A percentile compares a stretch with the other conserved stretches of the same genome.
Conservation (phyloP, 1,140 invertebrate genomes). For the Achatina immaculata region DNA sequence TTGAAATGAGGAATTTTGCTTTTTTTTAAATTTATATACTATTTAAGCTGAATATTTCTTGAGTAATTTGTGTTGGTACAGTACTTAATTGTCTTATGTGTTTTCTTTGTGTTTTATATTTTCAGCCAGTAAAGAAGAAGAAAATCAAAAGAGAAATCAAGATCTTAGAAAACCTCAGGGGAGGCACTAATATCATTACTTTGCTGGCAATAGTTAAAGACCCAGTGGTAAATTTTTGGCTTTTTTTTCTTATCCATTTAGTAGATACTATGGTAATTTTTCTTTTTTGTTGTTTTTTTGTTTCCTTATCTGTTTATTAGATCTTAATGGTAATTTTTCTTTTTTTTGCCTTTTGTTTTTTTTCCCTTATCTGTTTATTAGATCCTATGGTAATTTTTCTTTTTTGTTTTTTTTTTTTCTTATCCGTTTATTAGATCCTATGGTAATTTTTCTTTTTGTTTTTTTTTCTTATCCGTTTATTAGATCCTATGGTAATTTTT, state of each 20-base stretch:
- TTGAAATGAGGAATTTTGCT: too few relatives aligned
- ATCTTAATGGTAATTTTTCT: background rate
- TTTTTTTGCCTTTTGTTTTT: background rate
- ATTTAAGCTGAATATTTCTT: too few relatives aligned
- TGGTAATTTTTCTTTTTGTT: too few relatives aligned
- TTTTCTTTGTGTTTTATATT: slow-evolving; percentile 37
- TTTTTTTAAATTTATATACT: too few relatives aligned
- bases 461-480: too few relatives aligned
- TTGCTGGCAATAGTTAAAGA: slow-evolving; percentile 99
- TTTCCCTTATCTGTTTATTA: background rate
- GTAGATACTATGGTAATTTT: too few relatives aligned
- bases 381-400: background rate
- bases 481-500: too few relatives aligned
- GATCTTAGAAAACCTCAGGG: slow-evolving; percentile 98
- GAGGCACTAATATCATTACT: slow-evolving; percentile 99
- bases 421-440: background rate
- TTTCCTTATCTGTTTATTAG: too few relatives aligned
- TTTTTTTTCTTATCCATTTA: too few relatives aligned
- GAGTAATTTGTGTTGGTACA: too few relatives aligned
- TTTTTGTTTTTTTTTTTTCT: background rate
- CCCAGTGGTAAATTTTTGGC: slow-evolving; percentile 80
- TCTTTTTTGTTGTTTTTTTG: too few relatives aligned
- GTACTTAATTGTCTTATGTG: background rate
- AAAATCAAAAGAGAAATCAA: slow-evolving; percentile 99
- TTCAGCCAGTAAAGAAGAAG: slow-evolving; percentile 99